phyloP scores from a whole-genome alignment of 2,888 invertebrate species.

The Pelosia muscerda region DNA sequence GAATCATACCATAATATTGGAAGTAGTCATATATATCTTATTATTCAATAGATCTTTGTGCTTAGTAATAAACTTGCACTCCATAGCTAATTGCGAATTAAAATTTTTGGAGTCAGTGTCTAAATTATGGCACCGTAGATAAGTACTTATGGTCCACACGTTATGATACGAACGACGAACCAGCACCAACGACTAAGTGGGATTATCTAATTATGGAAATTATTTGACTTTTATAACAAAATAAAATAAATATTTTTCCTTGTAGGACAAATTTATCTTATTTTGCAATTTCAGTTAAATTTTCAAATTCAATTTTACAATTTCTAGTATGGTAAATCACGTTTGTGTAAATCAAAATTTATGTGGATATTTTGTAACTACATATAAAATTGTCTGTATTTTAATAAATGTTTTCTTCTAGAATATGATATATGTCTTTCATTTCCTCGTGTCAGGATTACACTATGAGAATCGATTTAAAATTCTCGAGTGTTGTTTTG shows the following conservation, averaged over 20 bases:
- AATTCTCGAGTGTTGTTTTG: conserved; percentile 13
- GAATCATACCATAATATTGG: too few relatives aligned
- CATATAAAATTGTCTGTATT: conserved; percentile 35
- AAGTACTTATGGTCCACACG: too few relatives aligned
- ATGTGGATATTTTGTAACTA: conserved; percentile 8
- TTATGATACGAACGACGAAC: too few relatives aligned
- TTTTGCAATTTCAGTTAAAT: not conserved
- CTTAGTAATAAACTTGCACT: not conserved
- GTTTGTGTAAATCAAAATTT: not conserved
- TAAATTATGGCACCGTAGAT: too few relatives aligned
- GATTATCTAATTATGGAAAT: too few relatives aligned
- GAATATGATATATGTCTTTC: conserved; percentile 47
- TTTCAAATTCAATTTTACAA: not conserved
- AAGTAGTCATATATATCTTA: too few relatives aligned
- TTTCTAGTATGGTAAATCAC: not conserved
- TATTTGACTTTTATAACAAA: too few relatives aligned
- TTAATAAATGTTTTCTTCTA: conserved; percentile 37
- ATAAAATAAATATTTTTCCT: too few relatives aligned
- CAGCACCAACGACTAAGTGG: too few relatives aligned
- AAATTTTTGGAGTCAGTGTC: too few relatives aligned
- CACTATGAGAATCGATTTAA: conserved; percentile 21
- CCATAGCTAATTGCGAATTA: too few relatives aligned
- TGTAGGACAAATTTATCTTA: too few relatives aligned
- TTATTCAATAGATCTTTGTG: not conserved
- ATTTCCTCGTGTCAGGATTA: conserved; percentile 38